A percentile compares a stretch with the other conserved stretches of the same genome.
Conservation (phyloP, 1,140 invertebrate genomes). For the Euwallacea fornicatus region DNA sequence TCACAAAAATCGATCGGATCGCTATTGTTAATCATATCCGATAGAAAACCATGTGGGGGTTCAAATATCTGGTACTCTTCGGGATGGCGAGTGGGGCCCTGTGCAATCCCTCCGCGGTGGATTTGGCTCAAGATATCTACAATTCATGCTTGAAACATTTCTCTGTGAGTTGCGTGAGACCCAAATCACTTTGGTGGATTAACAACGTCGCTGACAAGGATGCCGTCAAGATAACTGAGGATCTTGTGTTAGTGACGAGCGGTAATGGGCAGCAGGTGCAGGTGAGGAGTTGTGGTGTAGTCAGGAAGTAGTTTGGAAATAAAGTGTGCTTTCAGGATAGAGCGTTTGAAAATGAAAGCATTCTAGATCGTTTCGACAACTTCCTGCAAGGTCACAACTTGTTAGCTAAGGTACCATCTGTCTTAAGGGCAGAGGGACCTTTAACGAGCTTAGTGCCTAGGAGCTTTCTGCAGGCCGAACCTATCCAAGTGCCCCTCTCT, state of each 20-base stretch:
- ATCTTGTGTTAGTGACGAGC: conserved; percentile 69
- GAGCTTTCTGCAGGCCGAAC: conserved; percentile 65
- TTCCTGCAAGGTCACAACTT: conserved; percentile 67
- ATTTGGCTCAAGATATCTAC: conserved; percentile 64
- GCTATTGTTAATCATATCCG: conserved; percentile 13
- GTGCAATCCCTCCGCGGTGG: conserved; percentile 56
- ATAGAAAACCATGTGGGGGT: conserved; percentile 30
- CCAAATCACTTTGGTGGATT: conserved; percentile 73
- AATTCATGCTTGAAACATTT: conserved; percentile 65
- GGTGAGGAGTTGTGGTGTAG: conserved; percentile 33
- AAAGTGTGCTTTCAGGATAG: conserved; percentile 41
- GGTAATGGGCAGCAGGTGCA: conserved; percentile 52
- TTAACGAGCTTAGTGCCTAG: conserved; percentile 65
- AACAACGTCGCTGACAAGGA: conserved; percentile 66
- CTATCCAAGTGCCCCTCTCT: conserved; percentile 68
- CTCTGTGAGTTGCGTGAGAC: conserved; percentile 70
- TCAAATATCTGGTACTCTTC: conserved; percentile 40
- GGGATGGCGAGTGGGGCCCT: conserved; percentile 30
- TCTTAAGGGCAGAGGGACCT: conserved; percentile 59
- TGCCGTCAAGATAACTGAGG: conserved; percentile 70
- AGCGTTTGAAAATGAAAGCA: conserved; percentile 40
- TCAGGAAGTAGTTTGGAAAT: background rate
- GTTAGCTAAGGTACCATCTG: conserved; percentile 64
- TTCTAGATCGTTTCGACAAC: conserved; percentile 65
- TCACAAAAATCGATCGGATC: conserved; percentile 1